Evolutionary conservation across 2,888 invertebrate genomes (phyloP).

Genomic region (Ecliptopera silaceata): DNA sequence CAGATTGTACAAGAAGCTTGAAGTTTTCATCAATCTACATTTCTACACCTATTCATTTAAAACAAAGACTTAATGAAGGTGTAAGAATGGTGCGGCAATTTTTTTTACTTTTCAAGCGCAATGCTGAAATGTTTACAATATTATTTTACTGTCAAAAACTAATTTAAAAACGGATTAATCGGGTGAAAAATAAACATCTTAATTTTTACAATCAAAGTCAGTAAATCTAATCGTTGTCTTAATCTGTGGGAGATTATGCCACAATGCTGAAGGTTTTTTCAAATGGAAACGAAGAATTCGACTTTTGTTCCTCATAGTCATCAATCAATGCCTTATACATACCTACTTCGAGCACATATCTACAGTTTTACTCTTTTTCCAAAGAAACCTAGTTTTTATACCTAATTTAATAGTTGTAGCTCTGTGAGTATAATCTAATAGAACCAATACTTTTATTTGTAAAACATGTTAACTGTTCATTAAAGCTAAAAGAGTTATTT

Average conservation of each 20-base stretch:
- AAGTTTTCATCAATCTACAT: slow-evolving; percentile 33
- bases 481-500: background rate
- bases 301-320: slow-evolving; percentile 40
- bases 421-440: too few species aligned
- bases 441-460: too few species aligned
- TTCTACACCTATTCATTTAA: slow-evolving; percentile 29
- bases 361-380: background rate
- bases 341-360: background rate
- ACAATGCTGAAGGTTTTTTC: slow-evolving; percentile 44
- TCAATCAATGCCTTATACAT: slow-evolving; percentile 47
- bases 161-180: background rate
- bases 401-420: too few species aligned
- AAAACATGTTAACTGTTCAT: too few species aligned
- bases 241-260: slow-evolving; percentile 28
- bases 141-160: background rate
- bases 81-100: slow-evolving; percentile 1
- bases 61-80: slow-evolving; percentile 28
- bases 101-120: background rate
- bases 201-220: background rate
- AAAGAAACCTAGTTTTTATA: background rate
- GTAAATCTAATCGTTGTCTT: background rate
- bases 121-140: too few species aligned
- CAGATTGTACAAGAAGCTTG: slow-evolving; percentile 31
- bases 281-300: slow-evolving; percentile 48
- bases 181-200: background rate